Conservation (phyloP, 2,113 vertebrate species). For the Girardinichthys multiradiatus region DNA sequence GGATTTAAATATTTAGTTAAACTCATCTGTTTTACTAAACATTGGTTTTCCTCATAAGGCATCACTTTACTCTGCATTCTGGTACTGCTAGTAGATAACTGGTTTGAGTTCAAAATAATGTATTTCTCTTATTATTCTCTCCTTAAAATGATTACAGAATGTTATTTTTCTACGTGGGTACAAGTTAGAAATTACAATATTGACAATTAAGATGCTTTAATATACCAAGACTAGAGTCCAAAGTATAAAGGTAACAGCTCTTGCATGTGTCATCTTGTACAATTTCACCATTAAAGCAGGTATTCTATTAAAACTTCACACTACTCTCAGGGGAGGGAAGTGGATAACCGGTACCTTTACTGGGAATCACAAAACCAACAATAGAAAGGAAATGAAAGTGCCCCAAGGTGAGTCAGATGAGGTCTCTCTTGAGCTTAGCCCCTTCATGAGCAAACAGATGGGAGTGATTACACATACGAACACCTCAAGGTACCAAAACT, state of each 20-base stretch:
- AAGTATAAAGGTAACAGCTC: not conserved
- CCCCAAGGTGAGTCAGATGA: conserved; percentile 55
- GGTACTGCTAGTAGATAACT: too few species aligned
- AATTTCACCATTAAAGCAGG: conserved; percentile 61
- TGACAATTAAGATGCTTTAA: too few species aligned
- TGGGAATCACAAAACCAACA: conserved; percentile 43
- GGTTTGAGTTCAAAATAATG: too few species aligned
- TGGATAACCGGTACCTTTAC: conserved; percentile 28
- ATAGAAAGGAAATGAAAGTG: conserved; percentile 74
- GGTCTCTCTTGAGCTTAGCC: conserved; percentile 35
- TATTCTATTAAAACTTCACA: conserved; percentile 57
- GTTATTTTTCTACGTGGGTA: too few species aligned
- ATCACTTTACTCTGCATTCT: too few species aligned
- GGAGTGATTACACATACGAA: conserved; percentile 43
- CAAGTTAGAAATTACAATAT: too few species aligned
- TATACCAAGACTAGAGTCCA: conserved; percentile 3
- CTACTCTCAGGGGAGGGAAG: conserved; percentile 45
- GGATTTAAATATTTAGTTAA: too few species aligned
- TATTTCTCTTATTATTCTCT: too few species aligned
- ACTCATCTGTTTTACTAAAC: too few species aligned
- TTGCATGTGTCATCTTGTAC: conserved; percentile 42
- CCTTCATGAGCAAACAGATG: conserved; percentile 43
- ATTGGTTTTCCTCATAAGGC: too few species aligned
- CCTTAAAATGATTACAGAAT: too few species aligned
- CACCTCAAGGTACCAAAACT: conserved; percentile 38